These are phyloP conservation scores for Herminia tarsipennalis DNA, from an alignment of 2,888 invertebrate species.

Conservation along the genomic window DNA sequence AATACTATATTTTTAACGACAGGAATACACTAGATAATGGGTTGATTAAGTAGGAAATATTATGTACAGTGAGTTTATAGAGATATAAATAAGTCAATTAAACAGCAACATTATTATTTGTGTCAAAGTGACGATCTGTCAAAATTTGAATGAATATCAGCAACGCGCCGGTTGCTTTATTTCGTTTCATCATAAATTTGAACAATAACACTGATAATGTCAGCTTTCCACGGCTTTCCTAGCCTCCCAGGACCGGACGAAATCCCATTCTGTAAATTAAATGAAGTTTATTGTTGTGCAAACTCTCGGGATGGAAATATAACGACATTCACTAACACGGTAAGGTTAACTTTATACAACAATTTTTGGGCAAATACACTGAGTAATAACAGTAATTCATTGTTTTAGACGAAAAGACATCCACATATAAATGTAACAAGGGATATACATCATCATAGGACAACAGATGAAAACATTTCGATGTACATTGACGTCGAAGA, in stretches of 20 bases:
- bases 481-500: constrained; percentile 87
- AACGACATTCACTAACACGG: constrained; percentile 84
- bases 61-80: no score
- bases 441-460: constrained; percentile 85
- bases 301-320: constrained; percentile 85
- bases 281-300: constrained; percentile 86
- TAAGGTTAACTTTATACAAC: constrained; percentile 71
- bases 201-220: constrained; percentile 63
- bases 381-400: not conserved
- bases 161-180: constrained; percentile 41
- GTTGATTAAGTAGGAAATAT: no score
- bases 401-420: constrained; percentile 86
- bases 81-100: no score
- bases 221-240: constrained; percentile 82
- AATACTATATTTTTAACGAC: no score
- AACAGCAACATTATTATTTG: no score
- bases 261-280: constrained; percentile 87
- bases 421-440: constrained; percentile 89
- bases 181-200: constrained; percentile 9
- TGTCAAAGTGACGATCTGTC: constrained; percentile 3
- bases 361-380: not conserved
- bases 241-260: constrained; percentile 81
- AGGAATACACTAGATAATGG: no score
- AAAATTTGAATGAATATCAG: constrained; percentile 19
- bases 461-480: constrained; percentile 85